Percentiles rank a stretch among this genome's conserved stretches.
Evolutionary conservation across 2,113 vertebrate species (phyloP).

Genomic region (Orientallactaga bullata): DNA sequence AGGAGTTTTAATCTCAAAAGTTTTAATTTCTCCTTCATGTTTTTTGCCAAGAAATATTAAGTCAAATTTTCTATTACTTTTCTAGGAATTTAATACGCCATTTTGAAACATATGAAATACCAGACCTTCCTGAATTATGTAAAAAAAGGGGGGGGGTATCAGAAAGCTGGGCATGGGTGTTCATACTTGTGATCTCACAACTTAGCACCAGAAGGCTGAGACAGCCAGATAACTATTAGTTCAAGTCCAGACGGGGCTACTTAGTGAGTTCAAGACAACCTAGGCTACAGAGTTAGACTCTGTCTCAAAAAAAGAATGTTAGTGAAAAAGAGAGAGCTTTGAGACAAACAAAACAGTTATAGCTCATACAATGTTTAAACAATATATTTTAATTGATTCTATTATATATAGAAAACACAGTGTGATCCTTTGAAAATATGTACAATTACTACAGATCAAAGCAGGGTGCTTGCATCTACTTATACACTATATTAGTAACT

Average conservation of each 20-base stretch:
- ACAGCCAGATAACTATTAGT: too few relatives aligned
- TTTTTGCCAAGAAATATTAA: conserved; percentile 5
- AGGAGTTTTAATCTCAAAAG: not conserved
- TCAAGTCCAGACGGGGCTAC: too few relatives aligned
- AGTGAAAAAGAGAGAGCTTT: not conserved
- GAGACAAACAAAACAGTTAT: not conserved
- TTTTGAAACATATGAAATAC: not conserved
- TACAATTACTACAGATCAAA: not conserved
- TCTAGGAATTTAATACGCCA: not conserved
- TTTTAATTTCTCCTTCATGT: not conserved
- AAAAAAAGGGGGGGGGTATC: not conserved
- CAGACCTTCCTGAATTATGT: not conserved
- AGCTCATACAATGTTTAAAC: too few relatives aligned
- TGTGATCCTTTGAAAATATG: too few relatives aligned
- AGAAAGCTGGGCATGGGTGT: too few relatives aligned
- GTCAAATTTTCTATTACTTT: not conserved
- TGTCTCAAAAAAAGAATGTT: too few relatives aligned
- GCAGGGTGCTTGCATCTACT: not conserved
- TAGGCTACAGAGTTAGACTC: too few relatives aligned
- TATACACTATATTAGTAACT: not conserved
- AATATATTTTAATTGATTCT: too few relatives aligned
- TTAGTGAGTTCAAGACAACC: too few relatives aligned
- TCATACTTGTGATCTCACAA: too few relatives aligned
- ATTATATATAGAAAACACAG: not conserved
- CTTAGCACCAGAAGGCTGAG: too few relatives aligned